Percentiles rank a stretch among this genome's conserved stretches.
Evolutionary conservation across 2,113 vertebrate species (phyloP).

Genomic region (Salvelinus sp.): DNA sequence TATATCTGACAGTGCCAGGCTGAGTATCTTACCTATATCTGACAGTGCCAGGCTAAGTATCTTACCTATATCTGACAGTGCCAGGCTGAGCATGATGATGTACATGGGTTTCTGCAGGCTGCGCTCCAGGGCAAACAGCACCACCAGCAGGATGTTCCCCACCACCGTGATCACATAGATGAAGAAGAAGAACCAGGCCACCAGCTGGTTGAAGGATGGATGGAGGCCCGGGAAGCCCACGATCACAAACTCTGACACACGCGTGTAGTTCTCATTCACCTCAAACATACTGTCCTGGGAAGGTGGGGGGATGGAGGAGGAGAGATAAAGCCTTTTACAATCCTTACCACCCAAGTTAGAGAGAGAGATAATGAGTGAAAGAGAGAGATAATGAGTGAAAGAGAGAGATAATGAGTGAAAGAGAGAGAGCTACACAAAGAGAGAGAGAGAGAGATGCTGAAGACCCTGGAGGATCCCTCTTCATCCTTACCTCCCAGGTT

Average conservation of each 20-base stretch:
- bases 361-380: not conserved
- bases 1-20: no score
- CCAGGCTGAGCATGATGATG: conserved; percentile 51
- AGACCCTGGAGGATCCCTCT: not conserved
- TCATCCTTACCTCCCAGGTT: no score
- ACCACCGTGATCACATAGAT: conserved; percentile 42
- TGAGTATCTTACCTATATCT: no score
- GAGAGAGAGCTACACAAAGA: not conserved
- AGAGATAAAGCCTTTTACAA: no score
- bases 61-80: no score
- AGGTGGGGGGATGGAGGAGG: not conserved
- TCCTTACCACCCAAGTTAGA: not conserved
- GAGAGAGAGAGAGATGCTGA: no score
- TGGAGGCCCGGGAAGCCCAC: conserved; percentile 53
- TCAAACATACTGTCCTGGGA: conserved; percentile 38
- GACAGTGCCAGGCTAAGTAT: no score
- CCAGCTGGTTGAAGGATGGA: conserved; percentile 32
- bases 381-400: not conserved
- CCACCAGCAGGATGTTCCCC: conserved; percentile 50
- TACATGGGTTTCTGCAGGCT: conserved; percentile 62
- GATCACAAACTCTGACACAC: conserved; percentile 48
- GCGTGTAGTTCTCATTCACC: conserved; percentile 10
- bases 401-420: not conserved
- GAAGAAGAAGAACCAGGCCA: conserved; percentile 40
- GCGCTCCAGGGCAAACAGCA: conserved; percentile 44